Conservation (phyloP, 2,888 invertebrate genomes). For the Pachycephus smyrnensis region DNA sequence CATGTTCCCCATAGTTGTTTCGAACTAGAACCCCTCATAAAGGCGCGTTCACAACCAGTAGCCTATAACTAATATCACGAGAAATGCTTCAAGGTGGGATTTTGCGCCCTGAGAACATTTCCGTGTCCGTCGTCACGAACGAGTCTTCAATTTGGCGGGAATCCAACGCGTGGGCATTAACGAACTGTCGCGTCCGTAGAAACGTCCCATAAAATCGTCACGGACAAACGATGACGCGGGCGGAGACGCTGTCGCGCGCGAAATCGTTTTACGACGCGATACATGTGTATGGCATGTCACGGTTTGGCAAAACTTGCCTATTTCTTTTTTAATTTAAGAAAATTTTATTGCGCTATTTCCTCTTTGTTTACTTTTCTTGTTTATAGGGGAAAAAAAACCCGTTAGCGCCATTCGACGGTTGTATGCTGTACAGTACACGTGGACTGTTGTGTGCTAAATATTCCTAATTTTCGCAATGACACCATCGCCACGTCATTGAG, state of each 20-base stretch:
- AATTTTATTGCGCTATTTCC: not conserved
- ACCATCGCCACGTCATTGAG: not conserved
- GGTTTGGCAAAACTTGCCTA: not conserved
- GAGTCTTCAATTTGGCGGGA: slow-evolving; percentile 22
- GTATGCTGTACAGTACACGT: not conserved
- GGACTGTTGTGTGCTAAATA: not conserved
- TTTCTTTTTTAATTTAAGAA: not conserved
- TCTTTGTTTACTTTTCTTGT: not conserved
- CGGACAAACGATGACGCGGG: not conserved
- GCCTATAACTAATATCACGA: not conserved
- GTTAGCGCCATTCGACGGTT: not conserved
- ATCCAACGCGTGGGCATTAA: slow-evolving; percentile 10
- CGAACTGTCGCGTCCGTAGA: not conserved
- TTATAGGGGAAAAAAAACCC: not conserved
- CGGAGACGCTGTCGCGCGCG: not conserved
- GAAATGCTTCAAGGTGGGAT: not conserved
- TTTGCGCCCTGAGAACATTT: not conserved
- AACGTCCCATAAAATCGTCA: not conserved
- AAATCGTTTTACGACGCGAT: not conserved
- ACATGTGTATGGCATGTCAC: not conserved
- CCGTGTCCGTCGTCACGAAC: slow-evolving; percentile 1
- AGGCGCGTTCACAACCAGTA: not conserved
- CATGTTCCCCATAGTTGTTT: not conserved
- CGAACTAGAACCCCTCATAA: not conserved
- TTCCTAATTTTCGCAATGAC: not conserved